These are phyloP conservation scores for Mormyrops boulengeri DNA, from an alignment of 2,797 vertebrate genomes.

Conservation along the genomic window DNA sequence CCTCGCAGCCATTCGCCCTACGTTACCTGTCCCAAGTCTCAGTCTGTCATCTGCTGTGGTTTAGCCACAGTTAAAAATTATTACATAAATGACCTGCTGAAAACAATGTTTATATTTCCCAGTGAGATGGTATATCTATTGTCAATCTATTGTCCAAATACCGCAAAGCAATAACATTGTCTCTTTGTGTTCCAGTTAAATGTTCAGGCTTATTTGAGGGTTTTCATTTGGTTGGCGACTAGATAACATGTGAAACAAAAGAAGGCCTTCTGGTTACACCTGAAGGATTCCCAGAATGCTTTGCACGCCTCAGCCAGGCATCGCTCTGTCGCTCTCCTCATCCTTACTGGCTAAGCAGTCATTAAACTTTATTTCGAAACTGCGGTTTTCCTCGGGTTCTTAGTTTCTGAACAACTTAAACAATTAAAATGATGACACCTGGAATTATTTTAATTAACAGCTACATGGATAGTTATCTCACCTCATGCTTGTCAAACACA, in stretches of 20 bases:
- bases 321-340: background rate
- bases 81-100: background rate
- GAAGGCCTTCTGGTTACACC: background rate
- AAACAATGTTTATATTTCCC: background rate
- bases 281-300: background rate
- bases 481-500: slow-evolving; percentile 49
- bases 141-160: background rate
- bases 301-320: background rate
- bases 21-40: background rate
- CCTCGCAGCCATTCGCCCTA: no score
- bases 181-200: background rate
- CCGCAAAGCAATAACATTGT: background rate
- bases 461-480: slow-evolving; percentile 51
- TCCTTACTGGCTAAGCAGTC: background rate
- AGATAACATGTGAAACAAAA: background rate
- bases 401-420: slow-evolving; percentile 10
- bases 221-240: background rate
- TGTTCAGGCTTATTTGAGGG: background rate
- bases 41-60: background rate
- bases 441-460: slow-evolving; percentile 57
- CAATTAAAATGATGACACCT: slow-evolving; percentile 52
- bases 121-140: background rate
- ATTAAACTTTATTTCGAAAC: background rate
- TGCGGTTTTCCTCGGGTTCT: background rate
- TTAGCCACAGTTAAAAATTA: background rate